These are phyloP conservation scores for Cerceris ruficornis DNA, from an alignment of 2,888 invertebrate genomes.

Conservation along the genomic window DNA sequence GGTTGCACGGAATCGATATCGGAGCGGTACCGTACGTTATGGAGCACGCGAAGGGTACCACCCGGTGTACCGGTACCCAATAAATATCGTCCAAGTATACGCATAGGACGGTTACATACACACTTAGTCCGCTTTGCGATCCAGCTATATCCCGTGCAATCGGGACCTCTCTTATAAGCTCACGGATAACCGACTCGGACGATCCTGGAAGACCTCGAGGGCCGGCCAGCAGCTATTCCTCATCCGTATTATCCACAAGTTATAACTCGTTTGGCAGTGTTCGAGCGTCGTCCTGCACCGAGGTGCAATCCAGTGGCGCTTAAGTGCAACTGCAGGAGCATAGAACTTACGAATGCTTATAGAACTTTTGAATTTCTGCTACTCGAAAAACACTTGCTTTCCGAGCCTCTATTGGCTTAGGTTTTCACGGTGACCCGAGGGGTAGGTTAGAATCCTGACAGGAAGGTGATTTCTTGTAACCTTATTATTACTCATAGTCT, in stretches of 20 bases:
- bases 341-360: background rate
- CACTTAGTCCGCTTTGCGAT: constrained; percentile 5
- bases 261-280: constrained; percentile 56
- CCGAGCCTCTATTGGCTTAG: too few relatives aligned
- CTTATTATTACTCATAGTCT: too few relatives aligned
- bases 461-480: too few relatives aligned
- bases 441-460: too few relatives aligned
- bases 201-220: constrained; percentile 43
- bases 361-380: too few relatives aligned
- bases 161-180: constrained; percentile 51
- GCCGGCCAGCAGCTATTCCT: constrained; percentile 57
- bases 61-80: constrained; percentile 57
- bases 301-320: constrained; percentile 28
- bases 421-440: too few relatives aligned
- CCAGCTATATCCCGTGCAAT: constrained; percentile 53
- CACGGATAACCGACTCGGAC: constrained; percentile 26
- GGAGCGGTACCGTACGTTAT: constrained; percentile 54
- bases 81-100: constrained; percentile 58
- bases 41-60: constrained; percentile 57
- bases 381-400: too few relatives aligned
- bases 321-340: constrained; percentile 5
- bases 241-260: constrained; percentile 63
- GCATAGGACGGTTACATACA: constrained; percentile 48
- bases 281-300: constrained; percentile 3
- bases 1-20: constrained; percentile 58